Evolutionary conservation across 2,888 invertebrate species (phyloP).

Genomic region (Lasioglossum zephyrum): DNA sequence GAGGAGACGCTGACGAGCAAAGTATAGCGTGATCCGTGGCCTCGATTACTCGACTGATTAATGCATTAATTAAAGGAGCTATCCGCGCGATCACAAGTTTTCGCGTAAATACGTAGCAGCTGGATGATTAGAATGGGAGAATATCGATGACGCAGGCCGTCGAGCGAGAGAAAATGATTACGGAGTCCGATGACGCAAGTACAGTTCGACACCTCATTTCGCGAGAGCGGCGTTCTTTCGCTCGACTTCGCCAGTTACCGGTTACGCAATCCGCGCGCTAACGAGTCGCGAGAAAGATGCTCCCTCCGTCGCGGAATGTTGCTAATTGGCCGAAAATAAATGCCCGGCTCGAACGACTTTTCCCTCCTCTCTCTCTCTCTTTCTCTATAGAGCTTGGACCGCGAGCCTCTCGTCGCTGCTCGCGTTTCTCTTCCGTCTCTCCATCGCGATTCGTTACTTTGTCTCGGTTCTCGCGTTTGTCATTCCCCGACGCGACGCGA

Average conservation of each 20-base stretch:
- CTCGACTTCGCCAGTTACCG: slow-evolving; percentile 71
- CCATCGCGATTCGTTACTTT: neutral
- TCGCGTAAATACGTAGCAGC: no score
- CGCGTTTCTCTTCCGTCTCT: neutral
- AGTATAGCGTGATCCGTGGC: no score
- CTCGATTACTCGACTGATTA: no score
- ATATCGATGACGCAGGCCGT: no score
- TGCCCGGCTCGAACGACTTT: slow-evolving; percentile 68
- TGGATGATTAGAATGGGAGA: no score
- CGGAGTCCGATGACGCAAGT: no score
- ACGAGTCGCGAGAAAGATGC: slow-evolving; percentile 71
- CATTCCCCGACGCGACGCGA: slow-evolving; percentile 3
- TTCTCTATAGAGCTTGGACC: neutral
- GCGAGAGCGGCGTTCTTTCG: slow-evolving; percentile 39
- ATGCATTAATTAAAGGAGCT: no score
- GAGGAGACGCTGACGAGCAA: no score
- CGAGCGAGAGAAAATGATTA: no score
- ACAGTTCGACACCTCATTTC: slow-evolving; percentile 9
- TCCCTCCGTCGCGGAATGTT: slow-evolving; percentile 78
- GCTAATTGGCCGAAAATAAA: slow-evolving; percentile 82
- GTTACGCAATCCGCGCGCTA: slow-evolving; percentile 76
- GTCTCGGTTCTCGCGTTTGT: neutral
- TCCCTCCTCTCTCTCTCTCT: slow-evolving; percentile 22
- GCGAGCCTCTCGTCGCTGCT: neutral
- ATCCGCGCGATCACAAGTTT: no score